Evolutionary conservation across 2,113 vertebrate species (phyloP), one percentile per base, ranked within the genome.

Genomic region (Prionailurus bengalensis): DNA sequence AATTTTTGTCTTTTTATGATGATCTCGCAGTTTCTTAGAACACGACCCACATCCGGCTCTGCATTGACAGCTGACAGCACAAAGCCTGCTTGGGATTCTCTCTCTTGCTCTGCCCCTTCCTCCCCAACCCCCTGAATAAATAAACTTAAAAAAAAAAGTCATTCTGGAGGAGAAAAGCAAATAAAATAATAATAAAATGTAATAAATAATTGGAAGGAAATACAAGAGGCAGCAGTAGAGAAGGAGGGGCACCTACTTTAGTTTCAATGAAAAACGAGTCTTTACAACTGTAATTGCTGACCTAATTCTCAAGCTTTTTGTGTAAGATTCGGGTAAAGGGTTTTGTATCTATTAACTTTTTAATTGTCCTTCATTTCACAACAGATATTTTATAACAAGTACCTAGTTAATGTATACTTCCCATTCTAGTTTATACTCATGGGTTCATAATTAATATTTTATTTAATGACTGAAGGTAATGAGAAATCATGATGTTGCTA

Each of bases 301-400:
- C 39, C 58, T 33, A 48, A 48, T 70, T 88, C 21, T 70, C 7
- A 51, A 36, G 17, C 81, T 33, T 81, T 29, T 42, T 27, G 5
- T n/a, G 45, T 45, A 61, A 48, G 36, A 95, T 36, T 66, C 25
- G 3, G 36, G 7, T 33, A 42, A 78, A 42, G 21, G 53, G 17
- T 53, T 97, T 92, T 29, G 0, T 11, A 61, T 83, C 4, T 36
- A n/a, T 4, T 82, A 27, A 33, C 42, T 73, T 92, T 73, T 29
- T 78, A 95, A 89, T 36, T 92, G 36, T 2, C 9, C 42, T 86
- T 97, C 36, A 48, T 71, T 76, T 93, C 53, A 58, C 63, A 33
- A 73, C 45, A 71, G 71, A 88, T 93, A 93, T 88, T 95, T 83
- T 51, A 89, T 31, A 33, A 71, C 65, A 71, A n/a, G 33, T 6